Evolutionary conservation across 2,797 vertebrate species (phyloP), one percentile per base, ranked within the genome.

Genomic region (Lutjanus campechanus): DNA sequence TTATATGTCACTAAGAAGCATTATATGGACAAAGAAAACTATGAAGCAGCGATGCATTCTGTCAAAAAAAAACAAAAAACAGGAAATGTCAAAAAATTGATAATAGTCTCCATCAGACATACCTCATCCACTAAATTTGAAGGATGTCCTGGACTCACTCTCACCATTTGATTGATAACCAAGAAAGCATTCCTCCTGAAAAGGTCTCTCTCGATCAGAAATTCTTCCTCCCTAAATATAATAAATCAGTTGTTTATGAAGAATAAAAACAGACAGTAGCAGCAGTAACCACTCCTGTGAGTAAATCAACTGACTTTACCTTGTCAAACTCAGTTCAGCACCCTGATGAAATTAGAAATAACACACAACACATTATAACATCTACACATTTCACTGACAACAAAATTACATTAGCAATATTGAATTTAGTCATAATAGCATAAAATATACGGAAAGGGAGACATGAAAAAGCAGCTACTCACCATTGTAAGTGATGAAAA

Each of bases 181-280:
- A 4, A 0, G 0, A 0, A 11, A 8, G 80, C 76, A 44, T 62
- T 88, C 0, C 0, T 17, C 6, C 1, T 58, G 58, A 86, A 88
- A 53, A 1, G 0, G 0, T n/a, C 0, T 2, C 10, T 1, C 0
- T 11, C 0, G 8, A 4, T 0, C 51, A 40, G 2, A 6, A 0
- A 8, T 3, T 46, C 20, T 4, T 62, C 58, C 11, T 8, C 2
- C 11, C 80, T 89, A 8, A 49, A 81, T 36, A 72, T n/a, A 16
- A 75, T 2, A 20, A 49, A 61, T 6, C 0, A 9, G 5, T n/a
- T 3, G 5, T 36, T 12, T 20, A 29, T 15, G 53, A 4, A 22
- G 3, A 19, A 44, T 12, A n/a, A 7, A 36, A 36, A 36, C 29
- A 36, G 29, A 36, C 29, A 3, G n/a, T n/a, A n/a, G 29, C 29